Percentiles rank a stretch among this genome's conserved stretches.
Conservation (phyloP, 2,888 invertebrate species). For the Blera fallax region DNA sequence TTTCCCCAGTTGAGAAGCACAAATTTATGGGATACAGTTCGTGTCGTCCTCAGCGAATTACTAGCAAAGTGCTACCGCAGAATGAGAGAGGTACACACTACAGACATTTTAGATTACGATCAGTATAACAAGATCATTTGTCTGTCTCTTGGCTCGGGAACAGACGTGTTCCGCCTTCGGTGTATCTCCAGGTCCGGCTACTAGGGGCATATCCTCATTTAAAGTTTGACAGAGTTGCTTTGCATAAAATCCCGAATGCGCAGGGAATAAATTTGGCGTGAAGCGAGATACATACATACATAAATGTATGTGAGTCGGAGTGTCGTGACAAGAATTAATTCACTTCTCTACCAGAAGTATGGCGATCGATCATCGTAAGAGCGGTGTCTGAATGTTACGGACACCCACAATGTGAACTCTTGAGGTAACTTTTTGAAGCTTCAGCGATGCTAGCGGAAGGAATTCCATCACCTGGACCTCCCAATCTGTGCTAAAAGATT, state of each 20-base stretch:
- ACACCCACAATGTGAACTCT: conserved; percentile 50
- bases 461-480: conserved; percentile 27
- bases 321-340: conserved; percentile 70
- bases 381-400: conserved; percentile 26
- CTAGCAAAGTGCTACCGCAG: conserved; percentile 66
- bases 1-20: conserved; percentile 50
- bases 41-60: conserved; percentile 65
- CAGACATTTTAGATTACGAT: conserved; percentile 62
- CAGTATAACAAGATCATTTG: conserved; percentile 71
- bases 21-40: conserved; percentile 69
- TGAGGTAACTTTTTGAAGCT: conserved; percentile 10
- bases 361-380: conserved; percentile 49
- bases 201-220: conserved; percentile 27
- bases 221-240: conserved; percentile 29
- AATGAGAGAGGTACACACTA: conserved; percentile 50
- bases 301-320: conserved; percentile 25
- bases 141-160: conserved; percentile 65
- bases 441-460: neutral
- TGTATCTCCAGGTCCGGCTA: conserved; percentile 29
- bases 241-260: conserved; percentile 44
- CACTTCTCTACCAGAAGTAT: conserved; percentile 24
- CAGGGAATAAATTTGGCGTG: conserved; percentile 59
- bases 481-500: neutral
- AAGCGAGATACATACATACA: conserved; percentile 61
- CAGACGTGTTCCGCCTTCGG: conserved; percentile 66